A percentile compares a stretch with the other conserved stretches of the same genome.
Conservation (phyloP, 2,797 vertebrate genomes). For the Poeciliopsis presidionis region DNA sequence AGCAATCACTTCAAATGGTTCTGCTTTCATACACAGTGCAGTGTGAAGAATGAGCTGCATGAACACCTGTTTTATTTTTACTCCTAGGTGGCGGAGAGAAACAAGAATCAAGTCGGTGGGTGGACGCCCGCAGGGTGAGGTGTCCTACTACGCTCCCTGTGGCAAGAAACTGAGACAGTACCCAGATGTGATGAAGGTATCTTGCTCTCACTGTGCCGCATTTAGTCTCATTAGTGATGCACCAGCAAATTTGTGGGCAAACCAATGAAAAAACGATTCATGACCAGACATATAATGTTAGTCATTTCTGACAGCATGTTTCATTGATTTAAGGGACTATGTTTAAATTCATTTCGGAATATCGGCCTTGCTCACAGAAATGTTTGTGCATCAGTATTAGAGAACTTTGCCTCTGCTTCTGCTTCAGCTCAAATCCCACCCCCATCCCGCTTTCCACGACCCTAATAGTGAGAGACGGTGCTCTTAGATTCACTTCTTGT, state of each 20-base stretch:
- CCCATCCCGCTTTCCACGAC: conserved; percentile 53
- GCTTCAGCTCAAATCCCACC: conserved; percentile 45
- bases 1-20: neutral
- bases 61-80: conserved; percentile 12
- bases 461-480: conserved; percentile 66
- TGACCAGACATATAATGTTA: conserved; percentile 20
- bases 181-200: conserved; percentile 94
- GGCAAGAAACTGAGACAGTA: conserved; percentile 97
- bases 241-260: conserved; percentile 55
- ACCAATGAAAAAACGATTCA: conserved; percentile 50
- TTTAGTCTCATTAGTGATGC: conserved; percentile 40
- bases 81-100: conserved; percentile 94
- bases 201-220: conserved; percentile 17
- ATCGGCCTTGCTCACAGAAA: conserved; percentile 56
- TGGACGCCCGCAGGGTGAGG: conserved; percentile 92
- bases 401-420: conserved; percentile 40
- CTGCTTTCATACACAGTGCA: neutral
- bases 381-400: conserved; percentile 54
- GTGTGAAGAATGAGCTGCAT: neutral
- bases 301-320: conserved; percentile 12
- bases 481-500: conserved; percentile 72
- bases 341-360: conserved; percentile 38
- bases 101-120: conserved; percentile 90
- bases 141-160: conserved; percentile 93
- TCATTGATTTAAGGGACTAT: conserved; percentile 23